A percentile compares a stretch with the other conserved stretches of the same genome.
Evolutionary conservation across 1,140 invertebrate species (phyloP).

Genomic region (Nasonia longicornis): DNA sequence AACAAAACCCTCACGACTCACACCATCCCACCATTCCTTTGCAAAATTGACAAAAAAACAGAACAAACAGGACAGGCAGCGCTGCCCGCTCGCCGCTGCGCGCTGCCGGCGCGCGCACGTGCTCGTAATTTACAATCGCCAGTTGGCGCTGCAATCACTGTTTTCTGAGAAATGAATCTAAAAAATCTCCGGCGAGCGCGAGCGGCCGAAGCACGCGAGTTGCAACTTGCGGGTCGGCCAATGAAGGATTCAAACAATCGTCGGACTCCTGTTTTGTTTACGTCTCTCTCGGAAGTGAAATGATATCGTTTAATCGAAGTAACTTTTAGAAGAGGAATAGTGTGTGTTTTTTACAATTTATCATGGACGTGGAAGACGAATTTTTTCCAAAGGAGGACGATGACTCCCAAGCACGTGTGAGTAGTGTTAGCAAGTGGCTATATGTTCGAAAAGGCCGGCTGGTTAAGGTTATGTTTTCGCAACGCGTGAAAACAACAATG

Average conservation of each 20-base stretch:
- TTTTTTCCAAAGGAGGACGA: background rate
- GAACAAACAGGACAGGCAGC: too few relatives aligned
- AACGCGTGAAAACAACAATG: background rate
- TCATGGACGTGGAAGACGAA: background rate
- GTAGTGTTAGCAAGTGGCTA: background rate
- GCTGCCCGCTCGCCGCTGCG: too few relatives aligned
- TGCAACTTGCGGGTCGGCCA: background rate
- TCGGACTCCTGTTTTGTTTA: background rate
- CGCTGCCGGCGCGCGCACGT: too few relatives aligned
- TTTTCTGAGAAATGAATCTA: too few relatives aligned
- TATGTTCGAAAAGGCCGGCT: background rate
- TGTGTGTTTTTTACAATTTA: background rate
- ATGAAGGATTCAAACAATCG: background rate
- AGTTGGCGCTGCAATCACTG: too few relatives aligned
- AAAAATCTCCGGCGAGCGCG: too few relatives aligned
- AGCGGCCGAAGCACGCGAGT: too few relatives aligned
- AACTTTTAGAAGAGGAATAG: background rate
- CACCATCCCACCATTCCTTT: too few relatives aligned
- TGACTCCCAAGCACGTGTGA: conserved; percentile 23
- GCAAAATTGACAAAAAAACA: too few relatives aligned
- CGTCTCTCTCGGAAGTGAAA: background rate
- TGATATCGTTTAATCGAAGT: background rate
- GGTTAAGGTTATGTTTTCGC: conserved; percentile 2
- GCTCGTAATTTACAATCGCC: too few relatives aligned
- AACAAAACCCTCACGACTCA: too few relatives aligned